Conservation (phyloP, 2,888 invertebrate genomes). For the Prosopocoilus inquinatus region DNA sequence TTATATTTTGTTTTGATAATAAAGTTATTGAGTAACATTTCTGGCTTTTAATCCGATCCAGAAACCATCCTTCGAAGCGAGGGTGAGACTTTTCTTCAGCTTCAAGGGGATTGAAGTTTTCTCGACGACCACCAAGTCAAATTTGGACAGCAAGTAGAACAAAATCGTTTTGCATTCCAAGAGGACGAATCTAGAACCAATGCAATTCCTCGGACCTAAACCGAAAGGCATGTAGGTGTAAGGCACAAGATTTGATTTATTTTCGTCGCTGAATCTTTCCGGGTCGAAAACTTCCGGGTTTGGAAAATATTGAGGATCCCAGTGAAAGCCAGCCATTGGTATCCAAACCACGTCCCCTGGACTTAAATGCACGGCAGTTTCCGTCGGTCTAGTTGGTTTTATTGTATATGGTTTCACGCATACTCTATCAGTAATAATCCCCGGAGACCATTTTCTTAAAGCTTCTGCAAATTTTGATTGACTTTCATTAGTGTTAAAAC, state of each 20-base stretch:
- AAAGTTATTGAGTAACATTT: background rate
- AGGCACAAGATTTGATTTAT: conserved; percentile 52
- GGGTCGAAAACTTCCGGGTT: conserved; percentile 41
- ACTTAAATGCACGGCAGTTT: conserved; percentile 24
- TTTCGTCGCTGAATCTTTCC: conserved; percentile 53
- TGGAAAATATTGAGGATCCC: conserved; percentile 36
- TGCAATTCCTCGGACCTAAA: conserved; percentile 62
- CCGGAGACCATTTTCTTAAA: conserved; percentile 37
- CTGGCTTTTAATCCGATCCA: conserved; percentile 12
- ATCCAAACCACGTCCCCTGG: conserved; percentile 28
- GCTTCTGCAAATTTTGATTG: conserved; percentile 28
- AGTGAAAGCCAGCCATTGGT: conserved; percentile 36
- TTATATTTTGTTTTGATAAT: too few species aligned
- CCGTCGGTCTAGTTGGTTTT: conserved; percentile 22
- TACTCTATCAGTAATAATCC: conserved; percentile 27
- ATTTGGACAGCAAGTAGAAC: conserved; percentile 34
- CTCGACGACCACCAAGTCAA: conserved; percentile 32
- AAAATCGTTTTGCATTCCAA: conserved; percentile 37
- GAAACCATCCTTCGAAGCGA: conserved; percentile 1
- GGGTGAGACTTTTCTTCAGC: background rate
- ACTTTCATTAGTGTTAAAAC: too few species aligned
- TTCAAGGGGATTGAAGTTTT: conserved; percentile 27
- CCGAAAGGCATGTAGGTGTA: conserved; percentile 45
- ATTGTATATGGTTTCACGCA: conserved; percentile 33
- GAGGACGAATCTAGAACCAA: conserved; percentile 51